phyloP scores from a whole-genome alignment of 1,140 invertebrate genomes.

The Drosophila busckii region DNA sequence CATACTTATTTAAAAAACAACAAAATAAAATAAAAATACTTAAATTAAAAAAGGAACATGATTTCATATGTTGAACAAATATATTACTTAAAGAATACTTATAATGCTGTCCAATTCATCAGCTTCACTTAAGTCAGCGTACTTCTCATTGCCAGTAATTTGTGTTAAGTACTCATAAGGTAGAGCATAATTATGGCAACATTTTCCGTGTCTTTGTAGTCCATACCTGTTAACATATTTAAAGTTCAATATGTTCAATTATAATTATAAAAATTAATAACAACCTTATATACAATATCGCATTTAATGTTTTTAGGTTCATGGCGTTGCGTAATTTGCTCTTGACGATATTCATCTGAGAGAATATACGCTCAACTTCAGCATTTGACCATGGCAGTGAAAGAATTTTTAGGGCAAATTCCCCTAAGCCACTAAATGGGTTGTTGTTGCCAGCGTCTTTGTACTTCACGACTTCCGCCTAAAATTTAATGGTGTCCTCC shows the following conservation, averaged over 20 bases:
- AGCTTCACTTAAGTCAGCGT: not conserved
- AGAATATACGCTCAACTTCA: slow-evolving; percentile 8
- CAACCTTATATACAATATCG: too few relatives aligned
- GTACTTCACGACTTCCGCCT: too few relatives aligned
- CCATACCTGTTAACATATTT: slow-evolving; percentile 1
- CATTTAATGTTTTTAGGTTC: slow-evolving; percentile 10
- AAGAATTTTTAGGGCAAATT: too few relatives aligned
- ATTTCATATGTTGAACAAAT: not conserved
- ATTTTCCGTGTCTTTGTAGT: not conserved
- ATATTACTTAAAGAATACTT: not conserved
- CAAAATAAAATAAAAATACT: slow-evolving; percentile 3
- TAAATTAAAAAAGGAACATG: slow-evolving; percentile 1
- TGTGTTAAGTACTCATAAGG: not conserved
- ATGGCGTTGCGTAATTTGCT: slow-evolving; percentile 4
- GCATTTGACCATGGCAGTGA: too few relatives aligned
- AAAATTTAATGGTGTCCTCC: too few relatives aligned
- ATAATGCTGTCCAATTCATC: not conserved
- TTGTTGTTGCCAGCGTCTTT: too few relatives aligned
- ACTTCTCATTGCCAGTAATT: slow-evolving; percentile 4
- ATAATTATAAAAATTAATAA: too few relatives aligned
- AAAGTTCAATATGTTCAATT: not conserved
- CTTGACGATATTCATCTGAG: slow-evolving; percentile 3
- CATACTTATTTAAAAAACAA: not conserved
- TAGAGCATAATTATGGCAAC: not conserved
- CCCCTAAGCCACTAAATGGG: too few relatives aligned